A percentile compares a stretch with the other conserved stretches of the same genome.
Conservation (phyloP, 2,113 vertebrate species). For the Paramisgurnus dabryanus region DNA sequence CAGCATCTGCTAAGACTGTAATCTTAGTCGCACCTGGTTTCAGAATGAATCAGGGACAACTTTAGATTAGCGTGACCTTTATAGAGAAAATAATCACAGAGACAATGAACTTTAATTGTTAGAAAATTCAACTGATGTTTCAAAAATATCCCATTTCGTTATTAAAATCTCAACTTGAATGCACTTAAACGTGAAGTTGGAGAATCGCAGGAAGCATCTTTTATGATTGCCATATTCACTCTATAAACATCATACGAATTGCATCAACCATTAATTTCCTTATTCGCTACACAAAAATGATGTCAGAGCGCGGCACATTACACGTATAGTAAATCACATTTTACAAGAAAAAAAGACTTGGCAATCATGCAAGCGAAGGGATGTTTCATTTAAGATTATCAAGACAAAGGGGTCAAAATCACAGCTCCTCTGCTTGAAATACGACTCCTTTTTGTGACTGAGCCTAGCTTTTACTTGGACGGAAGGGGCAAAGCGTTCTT, state of each 20-base stretch:
- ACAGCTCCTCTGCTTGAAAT: conserved; percentile 2
- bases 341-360: conserved; percentile 32
- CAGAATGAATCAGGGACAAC: neutral
- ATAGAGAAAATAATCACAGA: neutral
- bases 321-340: conserved; percentile 28
- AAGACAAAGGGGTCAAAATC: conserved; percentile 11
- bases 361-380: neutral
- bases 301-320: neutral
- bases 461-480: conserved; percentile 32
- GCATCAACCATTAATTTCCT: conserved; percentile 33
- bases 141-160: too few species aligned
- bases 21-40: conserved; percentile 4
- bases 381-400: conserved; percentile 32
- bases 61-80: neutral
- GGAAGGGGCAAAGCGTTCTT: conserved; percentile 31
- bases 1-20: neutral
- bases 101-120: too few species aligned
- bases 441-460: conserved; percentile 10
- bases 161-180: too few species aligned
- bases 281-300: conserved; percentile 33
- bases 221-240: conserved; percentile 20
- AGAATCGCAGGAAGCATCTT: conserved; percentile 4
- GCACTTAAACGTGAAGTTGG: neutral
- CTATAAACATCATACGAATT: conserved; percentile 21
- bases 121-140: too few species aligned